Evolutionary conservation across 1,140 invertebrate species (phyloP), one percentile per base, ranked within the genome.

Genomic region (Nasonia vitripennis): DNA sequence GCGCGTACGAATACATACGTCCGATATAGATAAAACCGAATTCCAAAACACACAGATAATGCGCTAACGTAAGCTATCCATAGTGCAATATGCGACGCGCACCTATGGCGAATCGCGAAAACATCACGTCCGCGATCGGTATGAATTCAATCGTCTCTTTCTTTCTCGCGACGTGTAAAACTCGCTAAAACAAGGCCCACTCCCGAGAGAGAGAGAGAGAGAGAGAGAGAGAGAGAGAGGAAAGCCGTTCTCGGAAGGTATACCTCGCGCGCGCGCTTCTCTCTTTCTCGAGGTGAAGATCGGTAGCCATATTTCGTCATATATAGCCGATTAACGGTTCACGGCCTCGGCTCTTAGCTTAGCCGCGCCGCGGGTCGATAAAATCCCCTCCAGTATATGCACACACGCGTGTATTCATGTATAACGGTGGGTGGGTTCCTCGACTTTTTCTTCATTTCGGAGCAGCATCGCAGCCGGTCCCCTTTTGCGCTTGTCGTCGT

Each of bases 311-410:
- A 78, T 78, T 78, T 78, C 75, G 41, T 78, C n/a, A 23, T 78
- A 85, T 87, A 85, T 87, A 79, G 45, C 55, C 85, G 88, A 88
- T 87, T 89, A 89, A 89, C 88, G 88, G 88, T 88, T 83, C 84
- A 83, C 87, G 77, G 84, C 85, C 86, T 86, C 82, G 83, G 86
- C 31, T 27, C 27, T 71, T 31, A 27, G 23, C 70, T 14, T 14
- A 12, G 10, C 9, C 27, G 70, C 23, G 70, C 23, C 70, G 17
- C 11, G 27, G 1, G 27, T 27, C 27, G 34, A 74, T 41, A 74
- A 74, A 74, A 55, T 62, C 81, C 68, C 83, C 79, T 78, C 82
- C 41, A 83, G 73, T 55, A n/a, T 83, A 88, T 87, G 87, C 87
- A 89, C 87, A 87, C 87, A 87, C 37, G 81, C 27, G 62, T 83